phyloP scores from a whole-genome alignment of 2,113 vertebrate species.

The Mus musculus region GRCm39 chr1:136831501-136832000 shows the following conservation, averaged over 20 bases:
- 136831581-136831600: constrained; percentile 86
- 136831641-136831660: constrained; percentile 93
- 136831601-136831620: constrained; percentile 91
- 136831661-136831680: constrained; percentile 91
- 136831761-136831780: constrained; percentile 76
- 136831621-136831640: constrained; percentile 94
- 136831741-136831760: constrained; percentile 84
- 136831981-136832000: neutral
- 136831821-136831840: constrained; percentile 26
- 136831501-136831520: constrained; percentile 54
- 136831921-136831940: neutral
- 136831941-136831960: neutral
- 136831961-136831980: neutral
- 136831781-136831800: constrained; percentile 71
- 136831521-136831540: constrained; percentile 80
- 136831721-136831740: constrained; percentile 82
- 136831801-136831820: neutral
- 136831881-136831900: neutral
- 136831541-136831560: constrained; percentile 85
- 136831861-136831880: neutral
- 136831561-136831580: constrained; percentile 83
- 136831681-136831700: constrained; percentile 88
- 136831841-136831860: neutral
- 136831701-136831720: constrained; percentile 86
- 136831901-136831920: too few species aligned